Evolutionary conservation across 2,888 invertebrate species (phyloP).

Genomic region (Ochropacha duplaris): DNA sequence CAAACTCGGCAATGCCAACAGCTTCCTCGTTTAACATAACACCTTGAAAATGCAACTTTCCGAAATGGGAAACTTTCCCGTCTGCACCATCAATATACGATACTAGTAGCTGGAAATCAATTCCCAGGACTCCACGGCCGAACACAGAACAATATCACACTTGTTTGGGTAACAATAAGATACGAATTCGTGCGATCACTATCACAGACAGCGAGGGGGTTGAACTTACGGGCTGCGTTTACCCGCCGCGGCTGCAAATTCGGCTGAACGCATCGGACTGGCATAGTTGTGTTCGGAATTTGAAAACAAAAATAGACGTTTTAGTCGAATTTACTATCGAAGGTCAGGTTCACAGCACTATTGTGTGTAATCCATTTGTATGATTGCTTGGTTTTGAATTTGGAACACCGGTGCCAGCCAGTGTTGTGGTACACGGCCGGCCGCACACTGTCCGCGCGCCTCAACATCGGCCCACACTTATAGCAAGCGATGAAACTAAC

Average conservation of each 20-base stretch:
- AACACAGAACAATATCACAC: conserved; percentile 26
- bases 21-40: conserved; percentile 40
- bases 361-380: conserved; percentile 57
- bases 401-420: conserved; percentile 64
- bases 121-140: conserved; percentile 28
- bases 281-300: conserved; percentile 49
- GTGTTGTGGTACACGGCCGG: conserved; percentile 72
- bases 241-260: conserved; percentile 60
- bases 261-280: conserved; percentile 66
- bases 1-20: conserved; percentile 48
- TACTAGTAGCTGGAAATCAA: conserved; percentile 39
- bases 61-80: conserved; percentile 49
- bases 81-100: conserved; percentile 48
- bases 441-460: conserved; percentile 74
- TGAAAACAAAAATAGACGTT: conserved; percentile 22
- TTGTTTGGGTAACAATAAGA: conserved; percentile 34
- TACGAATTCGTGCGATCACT: conserved; percentile 37
- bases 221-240: conserved; percentile 69
- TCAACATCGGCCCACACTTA: conserved; percentile 62
- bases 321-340: conserved; percentile 35
- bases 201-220: conserved; percentile 41
- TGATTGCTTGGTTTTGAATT: conserved; percentile 45
- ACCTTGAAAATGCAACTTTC: conserved; percentile 35
- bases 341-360: conserved; percentile 67
- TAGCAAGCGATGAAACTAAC: conserved; percentile 58